phyloP scores from a whole-genome alignment of 1,140 invertebrate species.

The Cotesia glomerata region DNA sequence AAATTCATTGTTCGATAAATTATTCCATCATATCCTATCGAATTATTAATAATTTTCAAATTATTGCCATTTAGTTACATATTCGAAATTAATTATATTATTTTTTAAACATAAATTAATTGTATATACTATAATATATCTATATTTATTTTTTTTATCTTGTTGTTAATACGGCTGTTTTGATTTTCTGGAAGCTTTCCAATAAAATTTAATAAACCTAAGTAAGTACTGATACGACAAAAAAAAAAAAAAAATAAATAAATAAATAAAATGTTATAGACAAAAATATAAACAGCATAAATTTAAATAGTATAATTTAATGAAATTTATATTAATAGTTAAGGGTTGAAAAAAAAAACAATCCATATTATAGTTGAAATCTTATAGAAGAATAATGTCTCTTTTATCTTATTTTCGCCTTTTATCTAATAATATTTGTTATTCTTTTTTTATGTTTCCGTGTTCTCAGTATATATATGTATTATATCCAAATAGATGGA shows the following conservation, averaged over 20 bases:
- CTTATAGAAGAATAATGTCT: background rate
- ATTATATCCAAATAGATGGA: slow-evolving; percentile 5
- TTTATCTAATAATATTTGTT: background rate
- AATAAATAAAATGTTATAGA: background rate
- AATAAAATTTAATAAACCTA: slow-evolving; percentile 32
- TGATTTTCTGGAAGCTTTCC: slow-evolving; percentile 17
- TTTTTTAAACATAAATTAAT: no score
- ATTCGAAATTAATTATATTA: no score
- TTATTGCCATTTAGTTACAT: background rate
- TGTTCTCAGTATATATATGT: background rate
- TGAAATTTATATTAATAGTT: no score
- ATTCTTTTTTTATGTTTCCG: no score
- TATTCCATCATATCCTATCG: background rate
- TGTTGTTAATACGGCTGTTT: background rate
- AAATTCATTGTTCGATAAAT: background rate
- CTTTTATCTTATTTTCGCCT: background rate
- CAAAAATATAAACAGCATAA: no score
- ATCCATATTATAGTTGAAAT: background rate
- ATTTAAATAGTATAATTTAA: no score
- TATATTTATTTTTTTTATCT: background rate
- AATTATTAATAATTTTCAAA: background rate
- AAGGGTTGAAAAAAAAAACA: background rate
- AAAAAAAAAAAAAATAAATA: background rate
- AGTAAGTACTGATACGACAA: slow-evolving; percentile 18
- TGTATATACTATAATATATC: no score